Conservation (phyloP, 2,888 invertebrate genomes). For the Apoda limacodes region DNA sequence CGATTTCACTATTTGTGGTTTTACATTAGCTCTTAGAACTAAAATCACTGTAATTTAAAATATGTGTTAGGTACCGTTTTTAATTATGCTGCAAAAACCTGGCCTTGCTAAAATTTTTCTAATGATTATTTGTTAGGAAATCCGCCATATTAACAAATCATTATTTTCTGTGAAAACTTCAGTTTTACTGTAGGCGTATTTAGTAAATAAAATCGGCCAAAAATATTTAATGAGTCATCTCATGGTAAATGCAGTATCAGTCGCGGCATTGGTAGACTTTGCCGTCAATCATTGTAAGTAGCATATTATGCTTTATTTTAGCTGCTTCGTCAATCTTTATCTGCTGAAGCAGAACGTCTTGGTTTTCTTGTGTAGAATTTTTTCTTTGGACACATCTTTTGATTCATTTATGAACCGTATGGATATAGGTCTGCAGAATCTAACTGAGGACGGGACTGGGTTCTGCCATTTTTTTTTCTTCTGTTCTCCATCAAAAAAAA, state of each 20-base stretch:
- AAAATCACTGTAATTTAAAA: too few relatives aligned
- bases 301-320: constrained; percentile 17
- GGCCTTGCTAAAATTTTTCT: too few relatives aligned
- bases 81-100: too few relatives aligned
- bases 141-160: too few relatives aligned
- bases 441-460: constrained; percentile 23
- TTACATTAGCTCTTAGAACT: too few relatives aligned
- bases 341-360: neutral
- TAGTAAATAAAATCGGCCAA: too few relatives aligned
- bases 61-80: too few relatives aligned
- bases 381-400: constrained; percentile 14
- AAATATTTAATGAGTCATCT: constrained; percentile 27
- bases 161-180: too few relatives aligned
- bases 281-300: constrained; percentile 27
- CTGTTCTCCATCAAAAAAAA: constrained; percentile 8
- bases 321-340: constrained; percentile 5
- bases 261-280: constrained; percentile 30
- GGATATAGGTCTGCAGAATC: constrained; percentile 22
- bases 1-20: too few relatives aligned
- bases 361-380: constrained; percentile 11
- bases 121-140: too few relatives aligned
- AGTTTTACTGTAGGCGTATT: too few relatives aligned
- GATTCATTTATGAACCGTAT: constrained; percentile 18
- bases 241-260: constrained; percentile 25
- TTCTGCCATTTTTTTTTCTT: constrained; percentile 25